Conservation (phyloP, 2,888 invertebrate species). For the Acanthosepion esculentum region DNA sequence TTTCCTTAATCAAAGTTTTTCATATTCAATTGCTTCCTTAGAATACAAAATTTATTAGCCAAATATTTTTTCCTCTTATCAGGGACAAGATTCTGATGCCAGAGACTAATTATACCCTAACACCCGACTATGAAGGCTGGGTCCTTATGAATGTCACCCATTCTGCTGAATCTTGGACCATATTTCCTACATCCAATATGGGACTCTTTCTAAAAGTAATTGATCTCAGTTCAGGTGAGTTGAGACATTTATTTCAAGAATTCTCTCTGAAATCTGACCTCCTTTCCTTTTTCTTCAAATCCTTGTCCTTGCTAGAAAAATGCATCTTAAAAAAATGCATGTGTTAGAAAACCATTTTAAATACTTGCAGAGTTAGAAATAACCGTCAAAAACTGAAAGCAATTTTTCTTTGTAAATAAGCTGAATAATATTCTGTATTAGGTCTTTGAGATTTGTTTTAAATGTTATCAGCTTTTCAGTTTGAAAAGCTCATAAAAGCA, state of each 20-base stretch:
- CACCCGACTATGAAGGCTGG: slow-evolving; percentile 84
- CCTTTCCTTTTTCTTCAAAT: too few species aligned
- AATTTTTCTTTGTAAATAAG: too few species aligned
- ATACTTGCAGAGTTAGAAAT: too few species aligned
- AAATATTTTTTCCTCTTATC: neutral
- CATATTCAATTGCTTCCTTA: neutral
- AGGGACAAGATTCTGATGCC: slow-evolving; percentile 66
- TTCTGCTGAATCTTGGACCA: slow-evolving; percentile 86
- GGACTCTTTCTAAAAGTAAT: slow-evolving; percentile 79
- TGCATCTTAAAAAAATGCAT: too few species aligned
- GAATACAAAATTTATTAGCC: neutral
- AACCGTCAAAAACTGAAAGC: too few species aligned
- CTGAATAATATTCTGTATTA: too few species aligned
- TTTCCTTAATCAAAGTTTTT: neutral
- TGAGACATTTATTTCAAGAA: neutral
- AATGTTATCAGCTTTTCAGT: too few species aligned
- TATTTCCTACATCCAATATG: slow-evolving; percentile 85
- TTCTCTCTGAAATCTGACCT: neutral
- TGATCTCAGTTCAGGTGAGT: slow-evolving; percentile 50
- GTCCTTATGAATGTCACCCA: slow-evolving; percentile 88
- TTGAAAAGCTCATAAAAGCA: too few species aligned
- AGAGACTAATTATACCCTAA: slow-evolving; percentile 75
- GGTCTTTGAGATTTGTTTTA: too few species aligned
- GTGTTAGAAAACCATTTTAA: too few species aligned
- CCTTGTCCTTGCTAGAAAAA: too few species aligned